Conservation (phyloP, 2,888 invertebrate species). For the Nephrotoma appendiculata region DNA sequence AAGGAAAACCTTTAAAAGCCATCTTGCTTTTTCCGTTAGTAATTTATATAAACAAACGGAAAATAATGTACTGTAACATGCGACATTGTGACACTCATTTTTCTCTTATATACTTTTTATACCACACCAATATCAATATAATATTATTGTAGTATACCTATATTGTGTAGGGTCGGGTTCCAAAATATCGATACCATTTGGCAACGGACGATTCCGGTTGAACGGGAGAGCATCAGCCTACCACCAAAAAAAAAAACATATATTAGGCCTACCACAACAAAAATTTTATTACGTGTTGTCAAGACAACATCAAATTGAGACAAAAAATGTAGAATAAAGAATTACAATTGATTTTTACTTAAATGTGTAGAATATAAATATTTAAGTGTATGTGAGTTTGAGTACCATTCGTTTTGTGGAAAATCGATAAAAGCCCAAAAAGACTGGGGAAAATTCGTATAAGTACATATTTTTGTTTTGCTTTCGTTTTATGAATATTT, state of each 20-base stretch:
- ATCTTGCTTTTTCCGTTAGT: not conserved
- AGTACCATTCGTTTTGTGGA: not conserved
- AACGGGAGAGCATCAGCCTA: not conserved
- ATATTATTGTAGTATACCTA: no score
- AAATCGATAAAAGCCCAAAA: not conserved
- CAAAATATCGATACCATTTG: not conserved
- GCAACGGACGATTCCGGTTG: not conserved
- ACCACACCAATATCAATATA: no score
- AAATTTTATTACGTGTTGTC: not conserved
- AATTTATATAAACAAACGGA: not conserved
- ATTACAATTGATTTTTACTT: not conserved
- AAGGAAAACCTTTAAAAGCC: not conserved
- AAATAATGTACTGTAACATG: not conserved
- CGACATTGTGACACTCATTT: not conserved
- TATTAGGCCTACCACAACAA: constrained; percentile 3
- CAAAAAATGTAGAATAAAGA: not conserved
- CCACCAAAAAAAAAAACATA: not conserved
- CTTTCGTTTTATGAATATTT: not conserved
- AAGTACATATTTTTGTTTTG: not conserved
- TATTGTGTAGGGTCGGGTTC: not conserved
- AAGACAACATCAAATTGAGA: not conserved
- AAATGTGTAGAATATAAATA: not conserved
- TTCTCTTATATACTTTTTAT: no score
- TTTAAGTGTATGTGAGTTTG: not conserved
- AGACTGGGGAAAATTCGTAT: not conserved